Base-by-base conservation (phyloP, 1,140 invertebrate species). In the Camponotus pennsylvanicus region DNA sequence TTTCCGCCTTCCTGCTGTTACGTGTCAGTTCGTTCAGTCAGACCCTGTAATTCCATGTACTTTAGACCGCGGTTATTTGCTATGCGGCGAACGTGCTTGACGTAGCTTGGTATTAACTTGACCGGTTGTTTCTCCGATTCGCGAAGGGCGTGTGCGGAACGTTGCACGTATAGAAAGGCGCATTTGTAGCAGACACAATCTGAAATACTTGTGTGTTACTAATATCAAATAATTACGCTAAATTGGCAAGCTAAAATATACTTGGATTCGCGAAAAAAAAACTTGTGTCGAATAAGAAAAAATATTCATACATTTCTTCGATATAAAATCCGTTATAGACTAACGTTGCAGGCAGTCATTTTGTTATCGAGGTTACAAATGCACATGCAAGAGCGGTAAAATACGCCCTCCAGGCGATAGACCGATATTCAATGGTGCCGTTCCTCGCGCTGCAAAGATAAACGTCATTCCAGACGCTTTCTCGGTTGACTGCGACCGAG, bases 1-100 rank as follows among this genome's bases (percentile, higher is more conserved):
- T 83, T 83, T 83, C 79, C 79, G 79, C 79, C 79, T 83, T 83
- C 69, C 69, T 40, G 79, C 79, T 83, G 79, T 83, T 83, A 73
- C 55, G 67, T 55, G 79, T 83, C 79, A 83, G 55, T 75, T 42
- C 37, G 21, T 67, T 32, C 64, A 61, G 69, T n/a, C 79, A 61
- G 79, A 75, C 79, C 79, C 79, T 49, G 79, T 64, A 83, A 83
- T 83, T 83, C 69, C 79, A 49, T 75, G 69, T 83, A 83, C 55
- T 83, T 83, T 75, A 70, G 79, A 73, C 69, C 37, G 69, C 79
- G 79, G 79, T 73, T 82, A 73, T 82, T 82, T 61, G 79, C 63
- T 69, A 80, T 55, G 69, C 69, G 67, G 69, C 40, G n/a, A 71
- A 61, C 55, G 69, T 75, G 79, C 69, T 61, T 82, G 79, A 82